Evolutionary conservation across 1,140 invertebrate genomes (phyloP).

Genomic region (Drosophila ercepeae): DNA sequence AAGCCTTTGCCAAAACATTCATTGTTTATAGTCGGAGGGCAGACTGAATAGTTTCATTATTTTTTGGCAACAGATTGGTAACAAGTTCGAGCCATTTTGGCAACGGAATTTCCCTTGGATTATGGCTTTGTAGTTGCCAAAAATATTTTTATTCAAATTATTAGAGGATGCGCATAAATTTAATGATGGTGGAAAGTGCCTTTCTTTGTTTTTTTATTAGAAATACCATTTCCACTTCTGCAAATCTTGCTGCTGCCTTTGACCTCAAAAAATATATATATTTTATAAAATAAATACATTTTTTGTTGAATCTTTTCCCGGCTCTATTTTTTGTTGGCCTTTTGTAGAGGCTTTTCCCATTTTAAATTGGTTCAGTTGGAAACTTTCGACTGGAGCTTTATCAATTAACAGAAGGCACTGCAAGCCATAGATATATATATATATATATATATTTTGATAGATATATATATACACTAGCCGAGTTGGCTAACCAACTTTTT

Average conservation of each 20-base stretch:
- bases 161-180: not conserved
- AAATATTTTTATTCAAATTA: not conserved
- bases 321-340: not conserved
- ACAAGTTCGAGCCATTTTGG: conserved; percentile 4
- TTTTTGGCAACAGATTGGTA: conserved; percentile 22
- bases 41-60: not conserved
- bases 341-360: not conserved
- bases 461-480: not conserved
- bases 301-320: not conserved
- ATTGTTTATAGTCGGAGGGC: conserved; percentile 12
- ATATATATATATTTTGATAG: not conserved
- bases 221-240: not conserved
- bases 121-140: not conserved
- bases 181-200: not conserved
- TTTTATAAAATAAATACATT: not conserved
- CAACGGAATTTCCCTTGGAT: conserved; percentile 1
- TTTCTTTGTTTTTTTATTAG: not conserved
- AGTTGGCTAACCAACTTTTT: conserved; percentile 36
- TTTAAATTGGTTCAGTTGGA: conserved; percentile 6
- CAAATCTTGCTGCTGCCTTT: not conserved
- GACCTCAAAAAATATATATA: not conserved
- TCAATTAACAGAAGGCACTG: conserved; percentile 9
- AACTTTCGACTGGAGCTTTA: conserved; percentile 1
- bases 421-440: not conserved
- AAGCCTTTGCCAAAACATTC: conserved; percentile 1